A percentile compares a stretch with the other conserved stretches of the same genome.
Conservation (phyloP, 2,888 invertebrate genomes). For the Ennomos quercinarius region DNA sequence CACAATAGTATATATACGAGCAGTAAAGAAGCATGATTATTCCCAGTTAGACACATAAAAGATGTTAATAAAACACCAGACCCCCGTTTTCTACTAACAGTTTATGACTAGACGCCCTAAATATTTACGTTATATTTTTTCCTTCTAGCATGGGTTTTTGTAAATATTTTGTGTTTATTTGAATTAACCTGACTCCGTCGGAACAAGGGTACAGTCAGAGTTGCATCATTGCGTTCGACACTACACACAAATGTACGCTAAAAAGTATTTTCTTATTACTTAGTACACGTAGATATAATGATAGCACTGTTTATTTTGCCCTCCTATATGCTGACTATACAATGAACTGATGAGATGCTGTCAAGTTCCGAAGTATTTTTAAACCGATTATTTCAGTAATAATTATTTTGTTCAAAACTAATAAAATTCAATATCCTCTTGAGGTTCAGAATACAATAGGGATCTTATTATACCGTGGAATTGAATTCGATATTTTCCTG, state of each 20-base stretch:
- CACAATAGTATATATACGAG: slow-evolving; percentile 46
- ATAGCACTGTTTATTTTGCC: slow-evolving; percentile 72
- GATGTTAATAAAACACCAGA: slow-evolving; percentile 66
- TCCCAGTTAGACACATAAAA: slow-evolving; percentile 71
- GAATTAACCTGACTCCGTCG: slow-evolving; percentile 77
- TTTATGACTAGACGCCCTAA: slow-evolving; percentile 77
- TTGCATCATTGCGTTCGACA: slow-evolving; percentile 86
- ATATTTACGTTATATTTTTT: slow-evolving; percentile 83
- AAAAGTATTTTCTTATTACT: slow-evolving; percentile 75
- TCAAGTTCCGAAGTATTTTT: slow-evolving; percentile 20
- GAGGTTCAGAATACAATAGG: too few relatives aligned
- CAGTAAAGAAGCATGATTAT: slow-evolving; percentile 72
- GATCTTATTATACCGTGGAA: too few relatives aligned
- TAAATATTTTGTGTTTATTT: slow-evolving; percentile 84
- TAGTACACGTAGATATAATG: slow-evolving; percentile 63
- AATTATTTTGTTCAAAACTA: too few relatives aligned
- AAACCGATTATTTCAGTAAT: background rate
- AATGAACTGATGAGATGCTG: slow-evolving; percentile 25
- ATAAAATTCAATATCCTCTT: too few relatives aligned
- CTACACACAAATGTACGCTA: slow-evolving; percentile 86
- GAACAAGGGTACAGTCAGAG: slow-evolving; percentile 80
- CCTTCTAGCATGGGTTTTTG: slow-evolving; percentile 83
- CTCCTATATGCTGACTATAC: slow-evolving; percentile 69
- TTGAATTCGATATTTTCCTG: too few relatives aligned
- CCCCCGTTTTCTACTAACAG: slow-evolving; percentile 79